Percentiles rank a stretch among this genome's conserved stretches.
Conservation (phyloP, 2,113 vertebrate species). For the Euleptes europaea region DNA sequence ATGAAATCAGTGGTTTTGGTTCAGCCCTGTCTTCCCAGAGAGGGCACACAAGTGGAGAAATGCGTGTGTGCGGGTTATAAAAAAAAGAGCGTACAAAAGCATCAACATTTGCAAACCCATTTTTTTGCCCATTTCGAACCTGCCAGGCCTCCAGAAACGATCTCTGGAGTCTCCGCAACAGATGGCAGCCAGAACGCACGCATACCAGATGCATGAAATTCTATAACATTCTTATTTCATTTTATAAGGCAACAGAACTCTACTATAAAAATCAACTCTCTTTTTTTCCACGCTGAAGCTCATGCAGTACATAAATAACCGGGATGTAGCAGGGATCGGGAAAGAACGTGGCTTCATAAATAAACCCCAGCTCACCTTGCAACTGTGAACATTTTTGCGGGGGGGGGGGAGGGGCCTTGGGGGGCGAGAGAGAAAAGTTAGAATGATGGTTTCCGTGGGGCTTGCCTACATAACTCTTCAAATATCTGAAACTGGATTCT, state of each 20-base stretch:
- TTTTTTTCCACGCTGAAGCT: constrained; percentile 33
- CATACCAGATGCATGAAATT: constrained; percentile 30
- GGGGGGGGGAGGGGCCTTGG: background rate
- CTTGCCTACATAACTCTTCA: background rate
- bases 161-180: constrained; percentile 30
- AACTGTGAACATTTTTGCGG: background rate
- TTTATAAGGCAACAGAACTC: constrained; percentile 57
- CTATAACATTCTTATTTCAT: constrained; percentile 43
- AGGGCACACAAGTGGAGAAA: background rate
- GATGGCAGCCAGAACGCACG: constrained; percentile 21
- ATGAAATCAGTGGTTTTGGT: background rate
- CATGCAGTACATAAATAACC: constrained; percentile 10
- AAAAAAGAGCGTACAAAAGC: background rate
- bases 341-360: background rate
- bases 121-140: constrained; percentile 6
- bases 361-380: background rate
- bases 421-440: background rate
- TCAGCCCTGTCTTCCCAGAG: background rate
- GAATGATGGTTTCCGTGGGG: background rate
- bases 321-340: background rate
- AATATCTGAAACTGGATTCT: background rate
- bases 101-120: background rate
- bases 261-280: constrained; percentile 37
- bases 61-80: background rate
- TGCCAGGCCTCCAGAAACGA: constrained; percentile 12